A percentile compares a stretch with the other conserved stretches of the same genome.
These are phyloP conservation scores for Dromaius novaehollandiae DNA, from an alignment of 2,113 vertebrate species.

Conservation along the genomic window DNA sequence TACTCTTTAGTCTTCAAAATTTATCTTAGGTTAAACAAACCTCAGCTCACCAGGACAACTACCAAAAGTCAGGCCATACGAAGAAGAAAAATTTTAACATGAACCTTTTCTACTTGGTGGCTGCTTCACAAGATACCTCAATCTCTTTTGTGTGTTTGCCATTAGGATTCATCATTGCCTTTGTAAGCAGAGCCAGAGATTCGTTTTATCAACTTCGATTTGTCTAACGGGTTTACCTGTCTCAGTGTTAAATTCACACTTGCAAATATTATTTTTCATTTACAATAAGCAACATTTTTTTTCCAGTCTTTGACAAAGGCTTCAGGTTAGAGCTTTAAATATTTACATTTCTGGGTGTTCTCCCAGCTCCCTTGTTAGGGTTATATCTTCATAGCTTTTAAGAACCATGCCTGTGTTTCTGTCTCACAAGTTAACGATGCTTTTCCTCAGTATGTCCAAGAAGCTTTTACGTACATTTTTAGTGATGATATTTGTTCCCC, in stretches of 20 bases:
- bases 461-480: neutral
- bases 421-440: neutral
- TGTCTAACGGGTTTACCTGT: neutral
- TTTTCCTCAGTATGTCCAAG: neutral
- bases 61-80: neutral
- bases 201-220: neutral
- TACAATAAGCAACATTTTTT: neutral
- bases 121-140: neutral
- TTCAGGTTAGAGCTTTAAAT: neutral
- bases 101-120: neutral
- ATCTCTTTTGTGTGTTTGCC: neutral
- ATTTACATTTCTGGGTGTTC: neutral
- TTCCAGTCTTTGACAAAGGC: neutral
- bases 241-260: neutral
- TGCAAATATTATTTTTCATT: neutral
- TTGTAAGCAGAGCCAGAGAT: neutral
- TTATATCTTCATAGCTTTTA: neutral
- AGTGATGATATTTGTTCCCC: neutral
- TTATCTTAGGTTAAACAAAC: neutral
- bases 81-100: neutral
- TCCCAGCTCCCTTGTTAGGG: neutral
- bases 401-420: neutral
- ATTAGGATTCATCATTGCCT: neutral
- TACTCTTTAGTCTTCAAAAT: neutral
- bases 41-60: neutral